Evolutionary conservation across 2,113 vertebrate species (phyloP).

Genomic region (Malurus elegans): DNA sequence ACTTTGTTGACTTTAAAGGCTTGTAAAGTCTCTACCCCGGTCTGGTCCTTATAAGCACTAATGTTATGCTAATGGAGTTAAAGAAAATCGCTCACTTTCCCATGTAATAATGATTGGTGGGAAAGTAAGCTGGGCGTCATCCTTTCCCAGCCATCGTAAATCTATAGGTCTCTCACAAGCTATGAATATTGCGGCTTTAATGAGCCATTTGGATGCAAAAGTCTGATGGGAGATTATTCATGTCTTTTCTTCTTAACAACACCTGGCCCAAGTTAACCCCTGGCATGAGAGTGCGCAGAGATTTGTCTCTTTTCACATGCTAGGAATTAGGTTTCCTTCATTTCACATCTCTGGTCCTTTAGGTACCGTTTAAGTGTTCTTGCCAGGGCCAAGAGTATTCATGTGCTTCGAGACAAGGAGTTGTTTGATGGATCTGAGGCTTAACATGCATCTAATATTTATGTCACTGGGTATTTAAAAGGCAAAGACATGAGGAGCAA

Average conservation of each 20-base stretch:
- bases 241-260: not conserved
- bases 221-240: not conserved
- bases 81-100: slow-evolving; percentile 45
- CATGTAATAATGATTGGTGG: slow-evolving; percentile 54
- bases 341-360: not conserved
- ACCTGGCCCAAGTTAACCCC: not conserved
- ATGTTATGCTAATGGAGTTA: slow-evolving; percentile 39
- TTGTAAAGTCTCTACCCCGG: not conserved
- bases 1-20: not conserved
- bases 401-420: slow-evolving; percentile 7
- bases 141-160: slow-evolving; percentile 51
- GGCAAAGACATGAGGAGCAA: not conserved
- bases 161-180: slow-evolving; percentile 47
- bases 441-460: slow-evolving; percentile 40
- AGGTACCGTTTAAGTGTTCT: not conserved
- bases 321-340: not conserved
- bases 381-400: not conserved
- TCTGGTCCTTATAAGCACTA: not conserved
- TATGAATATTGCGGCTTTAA: slow-evolving; percentile 30
- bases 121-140: slow-evolving; percentile 50
- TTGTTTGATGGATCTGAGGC: slow-evolving; percentile 1
- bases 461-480: slow-evolving; percentile 3
- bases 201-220: slow-evolving; percentile 40
- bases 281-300: not conserved
- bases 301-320: not conserved